Conservation (phyloP, 2,113 vertebrate genomes). For the Cynoglossus semilaevis region DNA sequence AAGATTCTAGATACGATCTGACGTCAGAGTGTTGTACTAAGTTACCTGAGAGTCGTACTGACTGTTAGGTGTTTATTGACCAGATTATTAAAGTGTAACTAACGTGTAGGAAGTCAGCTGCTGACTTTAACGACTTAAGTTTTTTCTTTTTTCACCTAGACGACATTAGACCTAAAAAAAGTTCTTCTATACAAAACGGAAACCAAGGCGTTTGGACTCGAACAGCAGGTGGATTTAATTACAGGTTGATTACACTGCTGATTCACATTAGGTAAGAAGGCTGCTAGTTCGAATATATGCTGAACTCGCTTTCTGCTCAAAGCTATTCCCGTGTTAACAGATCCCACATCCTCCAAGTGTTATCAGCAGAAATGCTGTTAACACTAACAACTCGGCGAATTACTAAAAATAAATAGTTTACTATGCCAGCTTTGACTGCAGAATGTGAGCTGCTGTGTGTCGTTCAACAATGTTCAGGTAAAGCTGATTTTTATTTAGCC, state of each 20-base stretch:
- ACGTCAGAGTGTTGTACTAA: not conserved
- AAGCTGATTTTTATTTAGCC: not conserved
- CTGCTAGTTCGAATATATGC: not conserved
- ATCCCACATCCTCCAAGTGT: too few species aligned
- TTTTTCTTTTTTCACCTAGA: too few species aligned
- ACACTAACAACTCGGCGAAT: not conserved
- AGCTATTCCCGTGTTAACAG: not conserved
- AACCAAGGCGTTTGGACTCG: not conserved
- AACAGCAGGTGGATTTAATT: slow-evolving; percentile 6
- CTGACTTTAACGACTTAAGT: too few species aligned
- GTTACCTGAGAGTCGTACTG: not conserved
- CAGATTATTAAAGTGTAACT: too few species aligned
- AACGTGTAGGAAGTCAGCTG: too few species aligned
- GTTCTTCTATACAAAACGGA: not conserved
- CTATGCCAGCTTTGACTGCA: not conserved
- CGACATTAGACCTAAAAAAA: too few species aligned
- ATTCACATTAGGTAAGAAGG: slow-evolving; percentile 18
- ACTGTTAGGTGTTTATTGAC: too few species aligned
- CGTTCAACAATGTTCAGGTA: slow-evolving; percentile 41
- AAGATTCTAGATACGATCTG: not conserved
- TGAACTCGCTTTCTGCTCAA: not conserved
- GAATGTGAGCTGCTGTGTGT: slow-evolving; percentile 54
- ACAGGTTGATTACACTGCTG: slow-evolving; percentile 2
- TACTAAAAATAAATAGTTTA: slow-evolving; percentile 4
- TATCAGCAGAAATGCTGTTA: too few species aligned